These are phyloP conservation scores for Barnardius zonarius DNA, from an alignment of 2,113 vertebrate species.

Conservation along the genomic window DNA sequence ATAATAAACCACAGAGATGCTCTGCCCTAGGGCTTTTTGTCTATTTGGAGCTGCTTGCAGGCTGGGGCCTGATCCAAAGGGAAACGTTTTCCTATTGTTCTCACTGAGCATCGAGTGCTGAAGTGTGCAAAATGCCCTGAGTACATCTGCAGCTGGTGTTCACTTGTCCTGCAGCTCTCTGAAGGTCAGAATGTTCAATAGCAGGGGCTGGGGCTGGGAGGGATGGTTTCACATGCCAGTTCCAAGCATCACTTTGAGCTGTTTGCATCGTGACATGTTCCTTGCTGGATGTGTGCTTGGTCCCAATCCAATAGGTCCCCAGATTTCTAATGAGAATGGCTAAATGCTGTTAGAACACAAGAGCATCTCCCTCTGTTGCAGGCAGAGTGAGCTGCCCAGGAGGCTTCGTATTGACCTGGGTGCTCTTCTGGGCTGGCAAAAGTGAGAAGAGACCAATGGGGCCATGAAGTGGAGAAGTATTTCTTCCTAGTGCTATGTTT, in stretches of 20 bases:
- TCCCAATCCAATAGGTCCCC: not conserved
- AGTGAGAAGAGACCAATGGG: not conserved
- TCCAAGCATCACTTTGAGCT: not conserved
- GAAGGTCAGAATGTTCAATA: not conserved
- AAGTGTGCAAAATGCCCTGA: not conserved
- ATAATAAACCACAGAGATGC: not conserved
- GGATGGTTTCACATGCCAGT: not conserved
- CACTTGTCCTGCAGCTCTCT: not conserved
- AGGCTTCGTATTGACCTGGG: not conserved
- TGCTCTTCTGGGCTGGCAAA: not conserved
- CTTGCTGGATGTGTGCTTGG: not conserved
- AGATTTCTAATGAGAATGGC: not conserved
- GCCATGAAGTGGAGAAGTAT: not conserved
- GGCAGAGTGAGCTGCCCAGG: not conserved
- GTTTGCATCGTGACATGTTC: not conserved
- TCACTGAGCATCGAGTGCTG: not conserved
- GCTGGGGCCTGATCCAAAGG: not conserved
- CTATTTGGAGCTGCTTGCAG: not conserved
- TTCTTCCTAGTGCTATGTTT: not conserved
- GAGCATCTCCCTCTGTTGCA: not conserved
- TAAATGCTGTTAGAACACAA: not conserved
- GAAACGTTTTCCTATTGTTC: not conserved
- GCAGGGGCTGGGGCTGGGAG: not conserved
- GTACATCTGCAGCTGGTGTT: not conserved
- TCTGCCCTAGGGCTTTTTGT: not conserved